Conservation (phyloP, 2,888 invertebrate genomes). For the Dicycla oo region DNA sequence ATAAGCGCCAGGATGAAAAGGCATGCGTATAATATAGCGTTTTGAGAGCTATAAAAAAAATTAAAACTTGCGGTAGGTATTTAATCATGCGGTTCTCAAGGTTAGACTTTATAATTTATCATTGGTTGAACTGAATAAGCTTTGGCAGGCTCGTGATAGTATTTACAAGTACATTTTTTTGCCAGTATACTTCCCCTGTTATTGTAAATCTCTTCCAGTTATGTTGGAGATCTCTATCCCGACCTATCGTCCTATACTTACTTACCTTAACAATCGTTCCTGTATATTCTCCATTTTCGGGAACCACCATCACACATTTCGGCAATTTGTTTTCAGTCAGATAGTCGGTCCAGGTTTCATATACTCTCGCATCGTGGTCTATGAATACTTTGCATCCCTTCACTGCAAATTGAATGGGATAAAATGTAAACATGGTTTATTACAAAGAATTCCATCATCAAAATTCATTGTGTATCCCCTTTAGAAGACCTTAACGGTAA, state of each 20-base stretch:
- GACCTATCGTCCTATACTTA: no score
- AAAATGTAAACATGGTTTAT: not conserved
- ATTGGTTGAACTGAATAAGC: not conserved
- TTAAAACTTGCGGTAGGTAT: not conserved
- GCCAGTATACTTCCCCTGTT: not conserved
- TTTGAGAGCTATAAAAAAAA: not conserved
- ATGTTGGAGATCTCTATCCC: not conserved
- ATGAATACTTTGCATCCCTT: conserved; percentile 67
- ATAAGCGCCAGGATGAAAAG: not conserved
- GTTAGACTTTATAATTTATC: not conserved
- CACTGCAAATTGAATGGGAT: conserved; percentile 53
- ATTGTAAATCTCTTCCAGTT: not conserved
- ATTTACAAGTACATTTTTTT: not conserved
- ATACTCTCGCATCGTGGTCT: conserved; percentile 70
- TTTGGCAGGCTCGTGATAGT: not conserved
- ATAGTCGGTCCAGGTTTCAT: conserved; percentile 66
- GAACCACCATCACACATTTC: conserved; percentile 70
- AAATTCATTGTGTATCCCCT: not conserved
- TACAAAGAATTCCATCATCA: not conserved
- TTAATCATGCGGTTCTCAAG: not conserved
- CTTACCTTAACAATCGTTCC: conserved; percentile 50
- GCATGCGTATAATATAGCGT: not conserved
- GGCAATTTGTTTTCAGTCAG: conserved; percentile 64
- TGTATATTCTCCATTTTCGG: conserved; percentile 66
- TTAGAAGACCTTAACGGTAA: not conserved